phyloP scores from a whole-genome alignment of 2,797 vertebrate species.

The Hippoglossus hippoglossus region DNA sequence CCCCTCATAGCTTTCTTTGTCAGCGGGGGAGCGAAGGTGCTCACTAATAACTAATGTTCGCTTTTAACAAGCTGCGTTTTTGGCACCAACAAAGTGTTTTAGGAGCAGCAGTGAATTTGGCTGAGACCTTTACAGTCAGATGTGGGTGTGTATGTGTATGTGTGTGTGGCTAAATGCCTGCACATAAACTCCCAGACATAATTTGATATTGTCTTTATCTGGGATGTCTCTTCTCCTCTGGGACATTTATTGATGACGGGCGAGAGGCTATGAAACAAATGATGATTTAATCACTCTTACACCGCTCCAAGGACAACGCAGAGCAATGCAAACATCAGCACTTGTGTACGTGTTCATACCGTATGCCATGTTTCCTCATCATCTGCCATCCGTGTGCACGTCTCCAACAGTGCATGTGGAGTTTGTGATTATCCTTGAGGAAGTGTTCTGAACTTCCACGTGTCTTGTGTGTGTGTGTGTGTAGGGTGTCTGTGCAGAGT shows the following conservation, averaged over 20 bases:
- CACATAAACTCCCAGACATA: background rate
- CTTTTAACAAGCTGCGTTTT: conserved; percentile 46
- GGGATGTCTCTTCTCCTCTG: conserved; percentile 11
- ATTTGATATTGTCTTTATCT: conserved; percentile 33
- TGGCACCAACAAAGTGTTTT: conserved; percentile 23
- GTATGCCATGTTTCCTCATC: background rate
- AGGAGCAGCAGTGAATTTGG: conserved; percentile 5
- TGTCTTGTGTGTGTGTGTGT: background rate
- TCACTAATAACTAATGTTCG: conserved; percentile 16
- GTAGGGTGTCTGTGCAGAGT: conserved; percentile 32
- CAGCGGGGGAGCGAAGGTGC: conserved; percentile 1
- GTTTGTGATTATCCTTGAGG: conserved; percentile 42
- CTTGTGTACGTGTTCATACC: background rate
- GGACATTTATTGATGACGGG: conserved; percentile 45
- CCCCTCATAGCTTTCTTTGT: conserved; percentile 34
- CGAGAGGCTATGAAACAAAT: conserved; percentile 34
- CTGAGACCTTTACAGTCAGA: background rate
- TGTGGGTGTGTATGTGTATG: background rate
- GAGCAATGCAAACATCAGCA: conserved; percentile 23
- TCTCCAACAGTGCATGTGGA: background rate
- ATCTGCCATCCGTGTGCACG: background rate
- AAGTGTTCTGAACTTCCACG: conserved; percentile 13
- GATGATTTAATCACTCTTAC: conserved; percentile 51
- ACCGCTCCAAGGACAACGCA: conserved; percentile 43
- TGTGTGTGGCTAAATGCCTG: background rate